Conservation (phyloP, 2,888 invertebrate genomes). For the Eupsilia transversa region DNA sequence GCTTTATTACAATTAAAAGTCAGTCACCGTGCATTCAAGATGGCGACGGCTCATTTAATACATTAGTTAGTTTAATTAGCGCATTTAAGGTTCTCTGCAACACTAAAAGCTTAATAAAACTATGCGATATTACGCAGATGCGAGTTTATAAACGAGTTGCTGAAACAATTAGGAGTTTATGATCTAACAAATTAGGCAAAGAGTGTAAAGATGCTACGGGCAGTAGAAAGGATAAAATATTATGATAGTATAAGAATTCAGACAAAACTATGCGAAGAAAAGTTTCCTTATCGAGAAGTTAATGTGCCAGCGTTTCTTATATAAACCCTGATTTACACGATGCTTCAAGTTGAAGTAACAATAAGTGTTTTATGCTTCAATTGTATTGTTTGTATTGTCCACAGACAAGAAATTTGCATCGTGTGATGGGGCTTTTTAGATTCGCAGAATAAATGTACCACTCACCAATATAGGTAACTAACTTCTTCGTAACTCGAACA, state of each 20-base stretch:
- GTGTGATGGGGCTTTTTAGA: not conserved
- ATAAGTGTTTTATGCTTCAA: not conserved
- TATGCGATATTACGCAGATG: constrained; percentile 35
- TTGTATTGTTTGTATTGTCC: not conserved
- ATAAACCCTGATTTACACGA: not conserved
- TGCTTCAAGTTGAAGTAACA: not conserved
- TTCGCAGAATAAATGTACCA: not conserved
- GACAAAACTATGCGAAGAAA: not conserved
- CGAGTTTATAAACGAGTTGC: constrained; percentile 25
- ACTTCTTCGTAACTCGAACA: constrained; percentile 1
- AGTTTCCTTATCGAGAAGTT: not conserved
- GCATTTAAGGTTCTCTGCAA: constrained; percentile 65
- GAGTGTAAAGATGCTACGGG: not conserved
- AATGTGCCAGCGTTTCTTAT: not conserved
- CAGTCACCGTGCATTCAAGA: constrained; percentile 67
- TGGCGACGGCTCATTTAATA: constrained; percentile 70
- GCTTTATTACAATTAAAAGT: constrained; percentile 82
- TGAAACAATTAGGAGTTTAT: constrained; percentile 37
- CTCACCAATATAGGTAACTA: constrained; percentile 3
- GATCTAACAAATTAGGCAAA: constrained; percentile 12
- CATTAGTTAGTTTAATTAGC: constrained; percentile 71
- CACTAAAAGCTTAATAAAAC: constrained; percentile 57
- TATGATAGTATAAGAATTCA: not conserved
- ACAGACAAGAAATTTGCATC: not conserved
- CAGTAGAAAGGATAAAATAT: not conserved